Evolutionary conservation across 1,140 invertebrate genomes (phyloP).

Genomic region (Anastrepha obliqua): DNA sequence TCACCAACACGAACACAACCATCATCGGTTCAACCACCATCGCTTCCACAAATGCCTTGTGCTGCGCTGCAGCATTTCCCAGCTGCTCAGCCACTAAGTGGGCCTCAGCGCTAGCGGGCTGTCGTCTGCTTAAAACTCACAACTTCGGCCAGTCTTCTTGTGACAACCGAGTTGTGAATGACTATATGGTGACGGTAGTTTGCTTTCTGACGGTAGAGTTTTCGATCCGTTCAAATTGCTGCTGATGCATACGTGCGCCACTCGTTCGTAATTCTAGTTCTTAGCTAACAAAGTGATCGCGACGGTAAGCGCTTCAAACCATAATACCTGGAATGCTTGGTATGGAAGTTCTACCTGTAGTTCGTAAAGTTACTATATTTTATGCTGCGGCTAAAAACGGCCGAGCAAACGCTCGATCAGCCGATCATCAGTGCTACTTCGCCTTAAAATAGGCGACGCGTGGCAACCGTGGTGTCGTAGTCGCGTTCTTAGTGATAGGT

Average conservation of each 20-base stretch:
- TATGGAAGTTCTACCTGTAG: not conserved
- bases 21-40: conserved; percentile 4
- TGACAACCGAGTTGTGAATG: conserved; percentile 30
- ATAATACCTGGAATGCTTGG: no score
- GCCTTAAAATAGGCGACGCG: conserved; percentile 27
- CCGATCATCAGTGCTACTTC: not conserved
- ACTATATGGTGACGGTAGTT: not conserved
- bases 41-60: not conserved
- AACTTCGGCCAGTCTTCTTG: conserved; percentile 38
- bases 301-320: not conserved
- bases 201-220: not conserved
- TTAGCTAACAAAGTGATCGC: not conserved
- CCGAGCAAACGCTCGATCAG: not conserved
- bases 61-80: not conserved
- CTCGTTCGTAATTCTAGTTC: not conserved
- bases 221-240: not conserved
- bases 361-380: not conserved
- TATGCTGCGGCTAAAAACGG: not conserved
- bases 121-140: conserved; percentile 14
- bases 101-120: not conserved
- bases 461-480: conserved; percentile 22
- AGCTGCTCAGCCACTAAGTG: conserved; percentile 27
- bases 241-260: not conserved
- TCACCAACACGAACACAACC: not conserved
- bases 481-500: not conserved